Base-by-base conservation (phyloP, 2,113 vertebrate species). In the Larimichthys polyactis region DNA sequence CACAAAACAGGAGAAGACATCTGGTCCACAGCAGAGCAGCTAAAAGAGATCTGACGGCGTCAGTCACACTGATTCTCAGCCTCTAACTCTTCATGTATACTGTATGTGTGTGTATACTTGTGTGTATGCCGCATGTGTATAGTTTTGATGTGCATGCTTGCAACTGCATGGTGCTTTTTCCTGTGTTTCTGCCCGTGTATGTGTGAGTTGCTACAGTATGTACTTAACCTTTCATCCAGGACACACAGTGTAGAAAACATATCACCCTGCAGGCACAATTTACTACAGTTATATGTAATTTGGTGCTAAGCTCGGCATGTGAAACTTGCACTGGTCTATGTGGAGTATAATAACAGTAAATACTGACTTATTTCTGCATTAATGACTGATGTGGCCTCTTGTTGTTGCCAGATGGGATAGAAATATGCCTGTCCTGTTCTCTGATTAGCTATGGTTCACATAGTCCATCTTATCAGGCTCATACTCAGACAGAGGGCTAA, bases 261-360 rank as follows among this genome's bases (percentile, higher is more conserved):
- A 49, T 77, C 60, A 83, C 40, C 82, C 75, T 22, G 32, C 66
- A 81, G 79, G 49, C 60, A 64, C 60, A 85, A 88, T 84, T 87
- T 86, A 71, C 51, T 66, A 70, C 83, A 88, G 80, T 90, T 90
- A 79, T 51, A 57, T 85, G 55, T 71, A 62, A 86, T 91, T 89
- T 71, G 73, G 71, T 44, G 78, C 83, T 81, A 72, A 29, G 58
- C 44, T 22, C 16, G 57, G 9, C 66, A 74, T 11, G 20, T 64
- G 66, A 57, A 67, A 68, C 74, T 43, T 62, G 49, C 54, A 46
- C 49, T 71, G 63, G 27, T 77, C 77, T 60, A 71, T 66, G 22
- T 15, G 2, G 43, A 66, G 29, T 36, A 52, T 85, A 89, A 87
- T 80, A 78, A 76, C 72, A 71, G 72, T 76, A 89, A 91, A 71